Evolutionary conservation across 2,113 vertebrate genomes (phyloP).

Genomic region (Anseranas semipalmata): DNA sequence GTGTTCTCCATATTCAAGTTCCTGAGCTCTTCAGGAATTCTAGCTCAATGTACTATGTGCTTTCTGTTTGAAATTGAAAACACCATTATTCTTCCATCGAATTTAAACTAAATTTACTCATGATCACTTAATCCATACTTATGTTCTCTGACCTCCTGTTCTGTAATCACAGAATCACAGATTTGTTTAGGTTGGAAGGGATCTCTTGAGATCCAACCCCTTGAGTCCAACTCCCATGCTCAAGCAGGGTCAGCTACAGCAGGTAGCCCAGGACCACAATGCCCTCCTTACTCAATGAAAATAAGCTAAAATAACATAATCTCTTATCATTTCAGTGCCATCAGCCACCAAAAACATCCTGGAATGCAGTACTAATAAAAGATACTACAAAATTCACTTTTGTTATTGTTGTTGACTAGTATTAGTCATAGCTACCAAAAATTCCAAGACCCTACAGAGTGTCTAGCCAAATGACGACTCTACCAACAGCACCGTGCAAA

Average conservation of each 20-base stretch:
- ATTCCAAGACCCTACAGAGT: neutral
- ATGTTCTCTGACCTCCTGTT: neutral
- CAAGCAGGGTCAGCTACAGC: neutral
- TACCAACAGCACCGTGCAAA: neutral
- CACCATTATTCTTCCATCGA: neutral
- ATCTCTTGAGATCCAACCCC: neutral
- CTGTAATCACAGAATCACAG: neutral
- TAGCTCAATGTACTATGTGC: neutral
- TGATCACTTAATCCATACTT: neutral
- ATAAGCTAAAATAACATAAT: neutral
- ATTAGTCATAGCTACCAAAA: neutral
- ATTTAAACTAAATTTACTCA: neutral
- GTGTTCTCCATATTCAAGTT: neutral
- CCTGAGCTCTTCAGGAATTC: neutral
- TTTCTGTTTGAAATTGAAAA: neutral
- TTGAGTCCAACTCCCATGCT: neutral
- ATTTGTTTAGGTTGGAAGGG: neutral
- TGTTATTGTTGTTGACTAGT: neutral
- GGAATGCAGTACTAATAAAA: neutral
- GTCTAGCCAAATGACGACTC: neutral
- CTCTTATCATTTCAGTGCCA: neutral
- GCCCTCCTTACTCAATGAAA: neutral
- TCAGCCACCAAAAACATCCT: neutral
- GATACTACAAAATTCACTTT: neutral
- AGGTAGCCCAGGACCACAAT: neutral